Evolutionary conservation across 23 tunicate species (phyloP), one percentile per base, ranked within the genome.

Genomic region (Diplosoma virens): DNA sequence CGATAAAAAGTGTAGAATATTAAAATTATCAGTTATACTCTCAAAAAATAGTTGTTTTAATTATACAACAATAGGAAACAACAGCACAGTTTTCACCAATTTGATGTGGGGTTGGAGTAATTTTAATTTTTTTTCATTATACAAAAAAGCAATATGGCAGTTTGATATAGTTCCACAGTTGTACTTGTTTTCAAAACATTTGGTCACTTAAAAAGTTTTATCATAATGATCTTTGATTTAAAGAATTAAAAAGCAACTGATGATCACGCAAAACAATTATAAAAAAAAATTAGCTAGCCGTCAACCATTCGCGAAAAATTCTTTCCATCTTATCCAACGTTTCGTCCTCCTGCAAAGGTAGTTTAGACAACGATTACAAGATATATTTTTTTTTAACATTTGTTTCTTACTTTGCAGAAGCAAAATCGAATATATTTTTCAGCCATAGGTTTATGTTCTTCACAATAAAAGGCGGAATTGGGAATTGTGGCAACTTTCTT

Each of bases 401-500:
- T 28, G 55, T n/a, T 6, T 59, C 66, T 64, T 58, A 83, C 93
- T 78, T 93, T 95, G 78, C 87, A 80, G 63, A 95, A 95, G 66
- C 99, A 95, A 54, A 95, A 95, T 25, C 99, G 81, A 41, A 95
- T 59, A 47, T 79, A 95, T 67, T 83, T 79, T 22, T 76, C 79
- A 0, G 74, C 79, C 72, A 83, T 50, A 17, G 67, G 32, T 34
- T 80, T 84, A 78, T 95, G 89, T 2, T 73, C 83, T 16, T 67
- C 47, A 28, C 82, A 26, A 59, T 82, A 95, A 53, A 95, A 95
- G 3, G 99, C 99, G 0, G 89, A 58, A 45, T 50, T 79, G 1
- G 99, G 95, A 33, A 95, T 95, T 6, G 99, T 85, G 11, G 95
- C 95, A 32, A 93, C 82, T 66, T 88, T 80, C 80, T 95, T 95